Evolutionary conservation across 2,113 vertebrate genomes (phyloP).

Genomic region (Sylvietta virens): DNA sequence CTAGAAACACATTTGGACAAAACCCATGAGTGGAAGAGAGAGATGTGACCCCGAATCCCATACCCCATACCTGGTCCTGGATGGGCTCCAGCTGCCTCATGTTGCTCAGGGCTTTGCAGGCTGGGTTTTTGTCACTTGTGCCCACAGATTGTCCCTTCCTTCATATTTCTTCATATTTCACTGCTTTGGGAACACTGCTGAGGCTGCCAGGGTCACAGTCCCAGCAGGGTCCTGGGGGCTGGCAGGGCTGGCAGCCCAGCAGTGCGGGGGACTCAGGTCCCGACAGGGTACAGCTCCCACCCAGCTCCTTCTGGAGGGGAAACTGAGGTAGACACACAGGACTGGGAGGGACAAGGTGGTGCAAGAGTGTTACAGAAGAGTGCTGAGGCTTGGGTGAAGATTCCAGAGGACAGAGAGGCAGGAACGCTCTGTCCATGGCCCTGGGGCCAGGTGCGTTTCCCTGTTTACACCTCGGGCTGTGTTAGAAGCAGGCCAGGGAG

Average conservation of each 20-base stretch:
- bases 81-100: not conserved
- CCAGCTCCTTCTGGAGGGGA: not conserved
- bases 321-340: not conserved
- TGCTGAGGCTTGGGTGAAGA: not conserved
- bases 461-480: not conserved
- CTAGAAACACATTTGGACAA: not conserved
- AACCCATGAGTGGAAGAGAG: not conserved
- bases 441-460: not conserved
- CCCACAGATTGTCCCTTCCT: not conserved
- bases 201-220: not conserved
- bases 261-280: not conserved
- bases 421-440: not conserved
- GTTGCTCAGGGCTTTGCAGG: fast-evolving
- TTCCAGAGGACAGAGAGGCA: not conserved
- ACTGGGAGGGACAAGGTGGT: not conserved
- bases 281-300: fast-evolving
- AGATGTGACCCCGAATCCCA: fast-evolving
- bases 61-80: fast-evolving
- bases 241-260: not conserved
- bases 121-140: not conserved
- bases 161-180: fast-evolving
- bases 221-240: fast-evolving
- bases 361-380: not conserved
- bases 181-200: fast-evolving
- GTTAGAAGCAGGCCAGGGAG: not conserved